Conservation (phyloP, 2,888 invertebrate species). For the Masnerella sp. region DNA sequence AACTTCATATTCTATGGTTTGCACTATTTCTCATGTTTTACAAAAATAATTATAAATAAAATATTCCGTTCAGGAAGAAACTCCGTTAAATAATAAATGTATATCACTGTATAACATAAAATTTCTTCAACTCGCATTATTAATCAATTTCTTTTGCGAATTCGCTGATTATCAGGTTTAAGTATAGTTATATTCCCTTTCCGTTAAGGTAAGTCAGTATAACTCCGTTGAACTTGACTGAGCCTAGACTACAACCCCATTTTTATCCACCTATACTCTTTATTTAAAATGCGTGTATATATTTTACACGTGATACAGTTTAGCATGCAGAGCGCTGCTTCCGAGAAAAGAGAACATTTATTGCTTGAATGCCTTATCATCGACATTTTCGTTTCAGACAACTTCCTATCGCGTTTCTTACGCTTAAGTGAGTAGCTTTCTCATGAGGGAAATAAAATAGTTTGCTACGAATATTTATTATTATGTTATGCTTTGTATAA, state of each 20-base stretch:
- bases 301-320: constrained; percentile 29
- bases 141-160: constrained; percentile 1
- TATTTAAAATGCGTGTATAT: too few relatives aligned
- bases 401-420: constrained; percentile 61
- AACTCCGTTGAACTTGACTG: constrained; percentile 15
- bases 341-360: constrained; percentile 40
- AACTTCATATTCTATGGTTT: neutral
- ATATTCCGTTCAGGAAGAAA: constrained; percentile 2
- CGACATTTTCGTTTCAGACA: constrained; percentile 59
- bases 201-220: too few relatives aligned
- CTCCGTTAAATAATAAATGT: constrained; percentile 15
- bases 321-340: constrained; percentile 24
- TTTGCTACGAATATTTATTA: too few relatives aligned
- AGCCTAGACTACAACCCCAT: neutral
- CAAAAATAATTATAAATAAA: constrained; percentile 19
- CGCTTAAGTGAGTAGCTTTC: constrained; percentile 58
- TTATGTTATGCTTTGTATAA: too few relatives aligned
- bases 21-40: constrained; percentile 5
- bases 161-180: neutral
- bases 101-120: constrained; percentile 23
- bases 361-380: constrained; percentile 57
- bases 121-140: neutral
- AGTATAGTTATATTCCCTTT: too few relatives aligned
- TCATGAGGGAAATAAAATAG: constrained; percentile 48
- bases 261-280: too few relatives aligned